Evolutionary conservation across 1,140 invertebrate genomes (phyloP), one percentile per base, ranked within the genome.

Genomic region (Rhagoletis pomonella): DNA sequence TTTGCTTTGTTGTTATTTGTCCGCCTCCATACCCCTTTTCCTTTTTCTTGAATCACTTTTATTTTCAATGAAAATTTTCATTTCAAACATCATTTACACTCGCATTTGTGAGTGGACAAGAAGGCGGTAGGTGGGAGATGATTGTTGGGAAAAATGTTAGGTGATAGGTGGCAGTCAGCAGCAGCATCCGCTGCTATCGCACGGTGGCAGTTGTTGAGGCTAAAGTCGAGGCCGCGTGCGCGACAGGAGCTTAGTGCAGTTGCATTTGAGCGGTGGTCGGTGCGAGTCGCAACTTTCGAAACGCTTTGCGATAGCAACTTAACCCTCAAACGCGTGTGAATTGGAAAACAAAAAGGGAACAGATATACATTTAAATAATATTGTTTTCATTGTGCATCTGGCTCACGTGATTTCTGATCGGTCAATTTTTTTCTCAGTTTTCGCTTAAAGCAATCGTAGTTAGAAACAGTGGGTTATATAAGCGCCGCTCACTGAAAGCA

Each of bases 1-100:
- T 81, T 42, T 55, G 50, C 47, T 81, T 81, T 55, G n/a, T 42
- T 12, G 73, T 81, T 81, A 81, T n/a, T 81, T 81, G 50, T 81
- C 47, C 50, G 50, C 73, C 50, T 81, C 9, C 47, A 81, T n/a
- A 10, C 17, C 17, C 17, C 4, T 62, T 62, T 62, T 62, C 12
- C 39, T 81, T 81, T 81, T 81, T 29, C 19, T 81, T 17, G 50
- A 55, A 47, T 81, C 73, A 81, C 50, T 81, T 81, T 81, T 81
- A 81, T 81, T 81, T 81, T 81, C 73, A 81, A 19, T 81, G 47
- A 81, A 81, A 77, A 81, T 81, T 81, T 81, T 42, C 73, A 81
- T 81, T 81, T 14, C 44, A 42, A 50, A 81, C 47, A 81, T 81
- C 67, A 81, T 29, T 55, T 81, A 50, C 73, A 58, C 47, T n/a